These are phyloP conservation scores for Hermodice carunculata DNA, from an alignment of 2,888 invertebrate species.

Conservation along the genomic window DNA sequence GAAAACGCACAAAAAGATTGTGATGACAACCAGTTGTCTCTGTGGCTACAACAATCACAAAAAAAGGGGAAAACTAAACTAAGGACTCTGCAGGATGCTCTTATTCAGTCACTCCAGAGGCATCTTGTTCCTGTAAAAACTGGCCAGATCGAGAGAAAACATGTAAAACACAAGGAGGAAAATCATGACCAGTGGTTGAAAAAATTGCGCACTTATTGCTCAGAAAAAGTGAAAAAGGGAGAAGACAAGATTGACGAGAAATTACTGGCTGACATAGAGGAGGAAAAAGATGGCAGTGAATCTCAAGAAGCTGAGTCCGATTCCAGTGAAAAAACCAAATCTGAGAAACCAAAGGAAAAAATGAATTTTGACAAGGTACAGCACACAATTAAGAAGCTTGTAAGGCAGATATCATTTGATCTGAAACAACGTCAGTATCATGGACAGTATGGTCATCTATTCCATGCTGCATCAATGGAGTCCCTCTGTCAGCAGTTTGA, in stretches of 20 bases:
- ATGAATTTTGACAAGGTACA: constrained; percentile 41
- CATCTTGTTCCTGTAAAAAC: background rate
- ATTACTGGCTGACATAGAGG: constrained; percentile 6
- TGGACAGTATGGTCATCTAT: no score
- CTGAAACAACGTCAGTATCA: constrained; percentile 18
- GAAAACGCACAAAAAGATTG: constrained; percentile 35
- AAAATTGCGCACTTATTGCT: background rate
- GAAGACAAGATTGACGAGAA: background rate
- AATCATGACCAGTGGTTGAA: background rate
- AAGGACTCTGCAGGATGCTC: constrained; percentile 6
- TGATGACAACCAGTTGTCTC: background rate
- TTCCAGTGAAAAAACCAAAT: constrained; percentile 5
- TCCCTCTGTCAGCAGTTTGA: no score
- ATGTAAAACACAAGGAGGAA: constrained; percentile 1
- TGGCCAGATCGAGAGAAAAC: background rate
- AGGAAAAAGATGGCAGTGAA: constrained; percentile 5
- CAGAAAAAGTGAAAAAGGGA: background rate
- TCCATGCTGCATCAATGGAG: no score
- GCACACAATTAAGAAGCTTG: constrained; percentile 38
- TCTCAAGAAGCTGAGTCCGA: constrained; percentile 3
- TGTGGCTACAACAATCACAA: constrained; percentile 11
- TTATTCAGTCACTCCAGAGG: constrained; percentile 10
- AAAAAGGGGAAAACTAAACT: background rate
- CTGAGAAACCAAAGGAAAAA: background rate
- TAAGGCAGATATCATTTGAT: constrained; percentile 36